Evolutionary conservation across 2,888 invertebrate genomes (phyloP), one percentile per base, ranked within the genome.

Genomic region (Patella ulyssiponensis): DNA sequence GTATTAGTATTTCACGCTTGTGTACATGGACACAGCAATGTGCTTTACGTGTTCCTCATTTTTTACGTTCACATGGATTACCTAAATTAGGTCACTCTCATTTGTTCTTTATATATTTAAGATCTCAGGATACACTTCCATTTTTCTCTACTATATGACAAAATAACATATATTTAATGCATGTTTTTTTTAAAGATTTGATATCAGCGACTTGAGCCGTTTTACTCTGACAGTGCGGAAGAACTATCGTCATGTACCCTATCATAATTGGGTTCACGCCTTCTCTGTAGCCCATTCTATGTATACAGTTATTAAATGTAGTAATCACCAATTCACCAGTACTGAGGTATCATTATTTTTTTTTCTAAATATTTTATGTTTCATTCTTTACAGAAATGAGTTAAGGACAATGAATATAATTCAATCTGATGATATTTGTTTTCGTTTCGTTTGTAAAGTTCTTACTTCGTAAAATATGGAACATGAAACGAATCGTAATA

Each of bases 261-360:
- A 96, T 89, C 96, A 97, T 90, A 97, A 96, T 90, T 97, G 96
- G 94, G 95, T 95, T 44, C 96, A 97, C 88, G 96, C 91, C 0
- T 96, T 96, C 93, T 94, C 96, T 0, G 96, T 96, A 0, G 96
- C 96, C 2, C 96, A 96, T 87, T 94, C 95, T 23, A 96, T 96
- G 94, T 96, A 95, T 88, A 94, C 94, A 3, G 94, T 96, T 73
- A 92, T 96, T 75, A 95, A 95, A 90, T 93, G 93, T 74, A 91
- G 93, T 56, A 90, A 92, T 20, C 92, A 92, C 73, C 90, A 92
- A 51, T 95, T 95, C 90, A 91, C 92, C 69, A 93, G 93, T 12
- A 92, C 94, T 77, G 95, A 95, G 93, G 95, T 95, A 91, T 90
- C 88, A 74, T 44, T 44, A 9, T 44, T 44, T 44, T 44, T 44